These are phyloP conservation scores for Campoletis raptor DNA, from an alignment of 2,888 invertebrate species.

Conservation along the genomic window DNA sequence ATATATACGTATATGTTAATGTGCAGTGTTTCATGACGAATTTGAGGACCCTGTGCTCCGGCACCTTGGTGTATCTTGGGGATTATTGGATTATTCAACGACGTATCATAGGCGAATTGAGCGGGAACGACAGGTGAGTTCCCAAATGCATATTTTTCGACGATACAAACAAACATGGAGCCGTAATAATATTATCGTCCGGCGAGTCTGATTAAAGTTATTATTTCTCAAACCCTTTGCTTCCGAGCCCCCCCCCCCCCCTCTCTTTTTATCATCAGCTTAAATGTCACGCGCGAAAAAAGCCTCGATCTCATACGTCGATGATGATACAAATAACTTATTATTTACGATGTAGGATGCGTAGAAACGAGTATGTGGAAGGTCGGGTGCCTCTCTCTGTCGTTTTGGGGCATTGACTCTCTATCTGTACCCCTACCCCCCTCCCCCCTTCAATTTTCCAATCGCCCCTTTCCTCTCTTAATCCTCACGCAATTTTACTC, in stretches of 20 bases:
- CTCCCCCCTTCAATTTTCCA: constrained; percentile 5
- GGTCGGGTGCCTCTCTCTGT: constrained; percentile 73
- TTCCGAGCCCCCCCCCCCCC: not conserved
- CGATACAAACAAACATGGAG: not conserved
- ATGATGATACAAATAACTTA: not conserved
- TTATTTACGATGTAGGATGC: constrained; percentile 26
- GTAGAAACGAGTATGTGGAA: constrained; percentile 47
- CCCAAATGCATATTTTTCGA: not conserved
- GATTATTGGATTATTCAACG: constrained; percentile 73
- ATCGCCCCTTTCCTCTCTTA: constrained; percentile 40
- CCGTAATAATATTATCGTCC: not conserved
- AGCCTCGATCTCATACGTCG: constrained; percentile 7
- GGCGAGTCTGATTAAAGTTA: not conserved
- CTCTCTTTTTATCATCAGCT: not conserved
- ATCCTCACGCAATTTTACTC: constrained; percentile 58
- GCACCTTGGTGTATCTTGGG: constrained; percentile 68
- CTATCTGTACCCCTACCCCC: constrained; percentile 69
- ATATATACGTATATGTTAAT: constrained; percentile 60
- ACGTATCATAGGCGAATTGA: constrained; percentile 71
- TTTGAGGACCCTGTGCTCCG: constrained; percentile 74
- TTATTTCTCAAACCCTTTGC: not conserved
- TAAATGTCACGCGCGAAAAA: constrained; percentile 18
- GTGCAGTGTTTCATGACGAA: constrained; percentile 80
- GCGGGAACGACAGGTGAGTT: constrained; percentile 74
- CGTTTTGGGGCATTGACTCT: constrained; percentile 77